Conservation (phyloP, 1,140 invertebrate species). For the Pemphigus obesinymphae region DNA sequence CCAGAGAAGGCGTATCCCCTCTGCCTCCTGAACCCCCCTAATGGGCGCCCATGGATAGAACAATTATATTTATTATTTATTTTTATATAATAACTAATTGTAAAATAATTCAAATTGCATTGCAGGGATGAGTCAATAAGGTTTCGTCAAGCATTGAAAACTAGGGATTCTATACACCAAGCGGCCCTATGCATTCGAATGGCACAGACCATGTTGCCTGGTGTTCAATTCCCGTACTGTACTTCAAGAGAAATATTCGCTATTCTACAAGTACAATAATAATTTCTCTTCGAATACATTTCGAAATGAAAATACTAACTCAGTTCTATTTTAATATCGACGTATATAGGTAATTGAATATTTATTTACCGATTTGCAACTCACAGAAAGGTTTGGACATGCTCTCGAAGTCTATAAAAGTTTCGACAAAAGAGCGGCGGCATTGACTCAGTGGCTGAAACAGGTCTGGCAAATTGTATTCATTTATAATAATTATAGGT, state of each 20-base stretch:
- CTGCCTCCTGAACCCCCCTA: too few relatives aligned
- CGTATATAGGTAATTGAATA: constrained; percentile 55
- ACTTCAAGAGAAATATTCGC: constrained; percentile 56
- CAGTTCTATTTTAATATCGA: not conserved
- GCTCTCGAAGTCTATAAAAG: constrained; percentile 54
- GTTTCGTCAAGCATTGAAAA: constrained; percentile 51
- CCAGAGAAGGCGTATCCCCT: too few relatives aligned
- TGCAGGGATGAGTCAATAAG: constrained; percentile 45
- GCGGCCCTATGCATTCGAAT: constrained; percentile 57
- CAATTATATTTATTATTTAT: too few relatives aligned
- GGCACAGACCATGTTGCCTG: constrained; percentile 57
- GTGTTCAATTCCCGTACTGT: constrained; percentile 61
- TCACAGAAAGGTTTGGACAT: constrained; percentile 54
- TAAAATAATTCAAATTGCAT: not conserved
- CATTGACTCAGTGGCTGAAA: constrained; percentile 60
- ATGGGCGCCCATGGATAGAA: too few relatives aligned
- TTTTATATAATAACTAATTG: too few relatives aligned
- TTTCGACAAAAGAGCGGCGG: constrained; percentile 55
- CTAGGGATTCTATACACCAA: constrained; percentile 58
- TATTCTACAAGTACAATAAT: constrained; percentile 51
- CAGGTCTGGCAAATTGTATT: constrained; percentile 49
- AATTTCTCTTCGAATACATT: too few relatives aligned
- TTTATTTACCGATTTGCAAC: constrained; percentile 59
- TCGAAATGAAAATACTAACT: not conserved
- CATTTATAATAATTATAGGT: not conserved